Evolutionary conservation across 2,113 vertebrate species (phyloP), one percentile per base, ranked within the genome.

Genomic region (Salvelinus sp.): DNA sequence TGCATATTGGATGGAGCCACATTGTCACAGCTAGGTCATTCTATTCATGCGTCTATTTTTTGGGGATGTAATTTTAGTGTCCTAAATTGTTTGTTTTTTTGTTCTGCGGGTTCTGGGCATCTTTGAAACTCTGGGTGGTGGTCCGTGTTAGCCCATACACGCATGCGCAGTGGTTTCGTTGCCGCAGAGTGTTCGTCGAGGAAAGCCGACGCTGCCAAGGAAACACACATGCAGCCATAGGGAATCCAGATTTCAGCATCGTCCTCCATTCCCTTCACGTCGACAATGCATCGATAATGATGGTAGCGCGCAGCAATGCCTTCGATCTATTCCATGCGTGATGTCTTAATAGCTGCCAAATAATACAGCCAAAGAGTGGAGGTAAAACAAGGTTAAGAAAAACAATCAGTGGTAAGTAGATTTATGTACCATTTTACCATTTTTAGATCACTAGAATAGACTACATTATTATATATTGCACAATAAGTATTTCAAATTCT

Each of bases 111-210:
- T 30, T 30, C 9, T 10, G 38, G 9, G 9, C 38, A 44, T 44
- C 38, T 44, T 12, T 44, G 38, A 44, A 44, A 10, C 38, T 12
- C 2, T 10, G 38, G 38, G 38, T 44, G 38, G 38, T 44, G 38
- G 50, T 54, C 13, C 16, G 14, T 16, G 50, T 18, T 44, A 69
- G 18, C 65, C 25, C 62, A 14, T 65, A 9, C 27, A 58, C 81
- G 78, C 83, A 78, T 82, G 83, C 83, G 80, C 76, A 13, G 58
- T 85, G 71, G 67, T 22, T 28, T 64, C 78, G n/a, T 10, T 77
- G 74, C 83, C 76, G 83, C 83, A 80, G 83, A 27, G 81, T 65
- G 71, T 66, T 44, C 30, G 12, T 48, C 28, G 30, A 63, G 60
- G 22, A 72, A 25, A 12, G 64, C 27, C 76, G 80, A 75, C 69